A percentile compares a stretch with the other conserved stretches of the same genome.
Evolutionary conservation across 1,140 invertebrate species (phyloP).

Genomic region (Patella vulgata): DNA sequence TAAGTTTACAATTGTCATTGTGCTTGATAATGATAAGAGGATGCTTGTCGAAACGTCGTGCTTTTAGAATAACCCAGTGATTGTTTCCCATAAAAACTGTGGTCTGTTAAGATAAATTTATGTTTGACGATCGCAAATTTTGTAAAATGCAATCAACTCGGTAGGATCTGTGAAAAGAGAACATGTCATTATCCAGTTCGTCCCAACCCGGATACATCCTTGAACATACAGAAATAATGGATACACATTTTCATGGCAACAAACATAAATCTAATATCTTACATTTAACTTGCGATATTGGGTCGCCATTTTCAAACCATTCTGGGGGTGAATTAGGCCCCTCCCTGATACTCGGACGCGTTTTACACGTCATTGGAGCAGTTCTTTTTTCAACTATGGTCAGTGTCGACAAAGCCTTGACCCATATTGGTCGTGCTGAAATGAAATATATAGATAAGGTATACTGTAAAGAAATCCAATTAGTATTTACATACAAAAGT

Average conservation of each 20-base stretch:
- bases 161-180: neutral
- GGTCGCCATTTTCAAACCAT: neutral
- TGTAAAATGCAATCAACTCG: no score
- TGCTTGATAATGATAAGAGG: no score
- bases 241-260: neutral
- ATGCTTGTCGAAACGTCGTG: no score
- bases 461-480: no score
- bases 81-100: no score
- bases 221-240: neutral
- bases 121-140: no score
- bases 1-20: no score
- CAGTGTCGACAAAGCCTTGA: neutral
- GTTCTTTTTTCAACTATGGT: neutral
- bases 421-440: constrained; percentile 1
- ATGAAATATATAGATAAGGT: no score
- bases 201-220: neutral
- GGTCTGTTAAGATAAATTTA: no score
- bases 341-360: neutral
- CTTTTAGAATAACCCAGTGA: no score
- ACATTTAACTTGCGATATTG: neutral
- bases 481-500: no score
- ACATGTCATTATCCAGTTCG: neutral
- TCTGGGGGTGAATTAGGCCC: neutral
- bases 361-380: constrained; percentile 1
- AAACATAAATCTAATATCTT: neutral